phyloP scores from a whole-genome alignment of 2,888 invertebrate species.

The Synanthedon tipuliformis region DNA sequence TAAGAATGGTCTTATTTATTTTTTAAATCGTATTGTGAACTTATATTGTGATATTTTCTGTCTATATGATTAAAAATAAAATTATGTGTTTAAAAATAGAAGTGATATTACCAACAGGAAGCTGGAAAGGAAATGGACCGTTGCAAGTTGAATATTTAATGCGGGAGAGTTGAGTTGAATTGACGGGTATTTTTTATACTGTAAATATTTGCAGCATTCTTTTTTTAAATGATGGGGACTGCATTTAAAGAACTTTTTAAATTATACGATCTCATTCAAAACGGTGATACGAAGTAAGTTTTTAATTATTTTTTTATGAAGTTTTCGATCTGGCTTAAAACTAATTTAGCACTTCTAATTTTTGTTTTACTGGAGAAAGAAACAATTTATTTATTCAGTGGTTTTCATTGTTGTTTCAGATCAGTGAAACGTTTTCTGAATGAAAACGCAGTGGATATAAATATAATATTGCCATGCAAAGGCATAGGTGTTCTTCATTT shows the following conservation, averaged over 20 bases:
- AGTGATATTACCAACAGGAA: constrained; percentile 38
- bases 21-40: too few species aligned
- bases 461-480: constrained; percentile 75
- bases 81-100: constrained; percentile 20
- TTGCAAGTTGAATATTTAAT: constrained; percentile 32
- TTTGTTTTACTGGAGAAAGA: too few species aligned
- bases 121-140: constrained; percentile 52
- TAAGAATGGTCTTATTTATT: too few species aligned
- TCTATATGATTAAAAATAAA: too few species aligned
- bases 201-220: background rate
- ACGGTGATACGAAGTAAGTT: constrained; percentile 69
- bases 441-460: constrained; percentile 72
- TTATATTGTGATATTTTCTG: too few species aligned
- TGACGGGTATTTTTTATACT: constrained; percentile 6
- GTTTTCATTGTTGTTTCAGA: constrained; percentile 30
- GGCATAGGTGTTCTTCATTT: constrained; percentile 83
- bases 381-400: too few species aligned
- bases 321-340: background rate
- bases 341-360: background rate
- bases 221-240: constrained; percentile 41
- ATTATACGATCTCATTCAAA: constrained; percentile 74
- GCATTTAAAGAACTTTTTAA: constrained; percentile 58
- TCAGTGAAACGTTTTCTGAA: constrained; percentile 47
- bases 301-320: background rate
- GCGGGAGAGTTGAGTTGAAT: constrained; percentile 16